Evolutionary conservation across 1,140 invertebrate genomes (phyloP), one percentile per base, ranked within the genome.

Genomic region (Lepidurus apus): DNA sequence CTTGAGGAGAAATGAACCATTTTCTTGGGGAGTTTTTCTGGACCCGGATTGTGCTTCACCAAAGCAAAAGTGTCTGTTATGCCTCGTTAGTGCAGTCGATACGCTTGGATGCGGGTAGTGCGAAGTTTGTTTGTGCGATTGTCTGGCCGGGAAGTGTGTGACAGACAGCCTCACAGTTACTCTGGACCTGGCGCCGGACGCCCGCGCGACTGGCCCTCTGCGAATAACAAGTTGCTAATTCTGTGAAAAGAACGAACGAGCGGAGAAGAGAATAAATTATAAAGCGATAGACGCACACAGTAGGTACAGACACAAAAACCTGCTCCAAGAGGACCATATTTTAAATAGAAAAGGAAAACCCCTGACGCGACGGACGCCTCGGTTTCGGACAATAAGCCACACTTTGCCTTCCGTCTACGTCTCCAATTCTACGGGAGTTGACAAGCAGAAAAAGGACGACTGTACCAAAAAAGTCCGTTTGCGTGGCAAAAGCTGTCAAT

Each of bases 321-420:
- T 34, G 34, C 34, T 4, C 4, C 34, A 34, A 34, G 34, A 34
- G 34, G 34, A 34, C 34, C 34, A 34, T 3, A 34, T 34, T 34
- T 34, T 34, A 65, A 65, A 21, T 9, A 65, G 21, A 21, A 21
- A 65, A 65, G 17, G 21, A 9, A 65, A 65, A 65, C 53, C 21
- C 21, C 53, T 65, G 53, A 65, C 53, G n/a, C 53, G 53, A 65
- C 53, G 53, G 53, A 65, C 53, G 53, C 53, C 53, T n/a, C 53
- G 21, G 17, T n/a, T n/a, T 65, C 21, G 17, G 53, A 65, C 53
- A 65, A 65, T 65, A 65, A 21, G 53, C 53, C 53, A 65, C 53
- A 65, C 53, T 65, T 65, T 65, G 17, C 53, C 53, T 21, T 21
- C 21, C 53, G 53, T 65, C 53, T 17, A n/a, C 53, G 53, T 65